A percentile compares a stretch with the other conserved stretches of the same genome.
These are phyloP conservation scores for Thinocorus orbignyianus DNA, from an alignment of 2,113 vertebrate species.

Conservation along the genomic window DNA sequence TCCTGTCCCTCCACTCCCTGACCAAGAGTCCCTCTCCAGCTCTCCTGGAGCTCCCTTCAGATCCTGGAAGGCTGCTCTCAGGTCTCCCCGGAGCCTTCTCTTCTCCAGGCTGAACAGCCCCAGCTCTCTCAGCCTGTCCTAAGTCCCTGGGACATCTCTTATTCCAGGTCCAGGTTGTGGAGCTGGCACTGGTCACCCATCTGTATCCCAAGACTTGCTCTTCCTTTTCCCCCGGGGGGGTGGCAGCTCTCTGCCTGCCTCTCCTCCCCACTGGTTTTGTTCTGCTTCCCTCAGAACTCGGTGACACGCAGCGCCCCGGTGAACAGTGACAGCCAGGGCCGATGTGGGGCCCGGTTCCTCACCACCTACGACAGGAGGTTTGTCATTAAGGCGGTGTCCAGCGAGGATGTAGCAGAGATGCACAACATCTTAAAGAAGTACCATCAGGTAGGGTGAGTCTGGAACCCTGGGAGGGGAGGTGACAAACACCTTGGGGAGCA, in stretches of 20 bases:
- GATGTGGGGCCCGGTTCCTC: slow-evolving; percentile 91
- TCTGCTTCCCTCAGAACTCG: slow-evolving; percentile 82
- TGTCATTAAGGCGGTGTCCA: slow-evolving; percentile 95
- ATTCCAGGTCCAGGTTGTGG: not conserved
- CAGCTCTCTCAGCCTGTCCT: too few relatives aligned
- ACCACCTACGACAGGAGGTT: slow-evolving; percentile 94
- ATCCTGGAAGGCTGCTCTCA: too few relatives aligned
- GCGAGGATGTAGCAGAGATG: slow-evolving; percentile 98
- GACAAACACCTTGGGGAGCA: not conserved
- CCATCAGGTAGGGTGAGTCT: slow-evolving; percentile 88
- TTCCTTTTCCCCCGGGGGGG: not conserved
- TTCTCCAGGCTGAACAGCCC: too few relatives aligned
- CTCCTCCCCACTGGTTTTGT: not conserved
- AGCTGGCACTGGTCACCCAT: not conserved
- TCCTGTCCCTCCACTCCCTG: too few relatives aligned
- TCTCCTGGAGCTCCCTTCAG: too few relatives aligned
- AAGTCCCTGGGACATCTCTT: not conserved
- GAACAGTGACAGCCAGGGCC: slow-evolving; percentile 94
- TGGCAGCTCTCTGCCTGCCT: not conserved
- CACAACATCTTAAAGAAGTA: slow-evolving; percentile 99
- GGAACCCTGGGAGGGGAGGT: not conserved
- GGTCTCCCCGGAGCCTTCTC: too few relatives aligned
- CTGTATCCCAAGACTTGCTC: not conserved
- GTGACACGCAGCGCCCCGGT: slow-evolving; percentile 91
- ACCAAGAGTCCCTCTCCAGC: too few relatives aligned